Evolutionary conservation across 2,797 vertebrate genomes (phyloP), one percentile per base, ranked within the genome.

Genomic region (Sebastes umbrosus): DNA sequence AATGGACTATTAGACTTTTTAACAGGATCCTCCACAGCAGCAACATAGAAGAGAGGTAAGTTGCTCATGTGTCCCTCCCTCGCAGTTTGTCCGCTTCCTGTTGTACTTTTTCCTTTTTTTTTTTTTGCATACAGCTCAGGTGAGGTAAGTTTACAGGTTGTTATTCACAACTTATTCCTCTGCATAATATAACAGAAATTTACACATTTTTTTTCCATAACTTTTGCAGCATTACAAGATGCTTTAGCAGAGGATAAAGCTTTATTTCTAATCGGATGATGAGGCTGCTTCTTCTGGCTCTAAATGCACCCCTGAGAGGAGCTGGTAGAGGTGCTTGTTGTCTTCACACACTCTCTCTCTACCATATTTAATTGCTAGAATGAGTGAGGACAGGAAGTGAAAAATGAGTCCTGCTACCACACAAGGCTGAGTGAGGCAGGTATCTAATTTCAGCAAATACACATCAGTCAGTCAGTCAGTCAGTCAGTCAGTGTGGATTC

Each of bases 1-100:
- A 77, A 96, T 96, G 95, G 95, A 93, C 85, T 77, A 91, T 79
- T 95, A 92, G 87, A 82, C 84, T 80, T 72, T 72, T 76, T 32
- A 69, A 73, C 77, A 69, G 55, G 11, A 43, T 13, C 22, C 36
- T 25, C 2, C 52, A 70, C 78, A 84, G 16, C 65, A 81, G 16
- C 65, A 81, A 87, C 77, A 89, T 87, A 2, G 77, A 84, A 84
- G 84, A 89, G 85, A 92, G 92, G 93, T 95, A 83, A 93, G 93
- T 90, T 16, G 87, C 84, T 71, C 70, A 50, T 63, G 73, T 16
- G 57, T 34, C 66, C 34, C 43, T 65, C 77, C 69, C 64, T 27
- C 43, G 24, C 27, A 85, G 73, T 82, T 82, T 86, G n/a, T 57
- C 32, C 73, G 75, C 90, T 92, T 93, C 91, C 88, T 90, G 89